These are phyloP conservation scores for Heliconius sara DNA, from an alignment of 2,888 invertebrate genomes.

Conservation along the genomic window DNA sequence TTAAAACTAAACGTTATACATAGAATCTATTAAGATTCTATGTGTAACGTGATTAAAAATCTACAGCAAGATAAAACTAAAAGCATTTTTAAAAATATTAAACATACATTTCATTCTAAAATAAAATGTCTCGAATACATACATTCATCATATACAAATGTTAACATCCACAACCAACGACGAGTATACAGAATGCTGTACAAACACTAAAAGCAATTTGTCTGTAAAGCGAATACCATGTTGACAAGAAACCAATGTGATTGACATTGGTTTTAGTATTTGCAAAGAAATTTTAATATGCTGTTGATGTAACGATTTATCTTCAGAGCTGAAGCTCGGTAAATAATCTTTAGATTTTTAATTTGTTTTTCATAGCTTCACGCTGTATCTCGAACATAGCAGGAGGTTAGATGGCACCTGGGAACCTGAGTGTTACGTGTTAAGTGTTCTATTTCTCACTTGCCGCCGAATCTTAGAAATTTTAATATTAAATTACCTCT, in stretches of 20 bases:
- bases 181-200: constrained; percentile 48
- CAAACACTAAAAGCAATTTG: constrained; percentile 62
- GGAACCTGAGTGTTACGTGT: too few relatives aligned
- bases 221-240: constrained; percentile 59
- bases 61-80: too few relatives aligned
- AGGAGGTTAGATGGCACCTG: too few relatives aligned
- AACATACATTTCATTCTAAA: neutral
- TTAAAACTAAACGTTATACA: too few relatives aligned
- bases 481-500: too few relatives aligned
- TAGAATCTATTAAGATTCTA: too few relatives aligned
- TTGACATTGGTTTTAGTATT: constrained; percentile 46
- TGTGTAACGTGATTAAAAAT: too few relatives aligned
- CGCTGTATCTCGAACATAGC: too few relatives aligned
- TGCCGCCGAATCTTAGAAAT: too few relatives aligned
- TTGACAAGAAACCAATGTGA: constrained; percentile 57
- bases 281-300: constrained; percentile 52
- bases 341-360: neutral
- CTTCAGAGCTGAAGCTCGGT: constrained; percentile 5
- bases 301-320: constrained; percentile 14
- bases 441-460: too few relatives aligned
- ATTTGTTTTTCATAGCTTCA: neutral
- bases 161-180: constrained; percentile 2
- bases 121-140: neutral
- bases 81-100: too few relatives aligned
- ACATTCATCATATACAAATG: neutral